Base-by-base conservation (phyloP, 2,888 invertebrate species). In the Meliscaeva auricollis region DNA sequence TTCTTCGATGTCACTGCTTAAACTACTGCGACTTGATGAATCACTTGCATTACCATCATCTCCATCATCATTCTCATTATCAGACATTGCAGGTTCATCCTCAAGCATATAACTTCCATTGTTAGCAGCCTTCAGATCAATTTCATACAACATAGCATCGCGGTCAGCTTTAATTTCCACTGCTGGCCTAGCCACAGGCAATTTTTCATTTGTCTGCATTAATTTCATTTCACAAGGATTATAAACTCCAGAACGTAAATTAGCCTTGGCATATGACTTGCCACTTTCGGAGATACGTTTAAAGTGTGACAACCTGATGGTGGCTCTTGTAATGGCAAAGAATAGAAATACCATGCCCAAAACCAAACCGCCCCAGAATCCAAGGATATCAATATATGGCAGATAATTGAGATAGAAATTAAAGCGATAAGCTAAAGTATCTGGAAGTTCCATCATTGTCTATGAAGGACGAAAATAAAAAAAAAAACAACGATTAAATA, bases 391-490 rank as follows among this genome's bases (percentile, higher is more conserved):
- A 0, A 94, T 93, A 0, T 94, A 88, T 0, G 97, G 97, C 3
- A 96, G 90, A 5, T 96, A 93, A 89, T 96, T 95, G 4, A 97
- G 91, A 90, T 97, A 97, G 11, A 97, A 91, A 84, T 94, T 93
- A 92, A 97, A 97, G 26, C 95, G 94, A 32, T 93, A 92, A 74
- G 93, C 93, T 88, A 97, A 90, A 0, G 91, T 90, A 1, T 94
- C 92, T 0, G 97, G 95, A 2, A 97, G 93, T 3, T 93, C 92
- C 88, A 94, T 93, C 95, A 97, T 94, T 89, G 95, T 94, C 97
- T 66, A 35, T 9, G 20, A n/a, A n/a, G n/a, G n/a, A n/a, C n/a
- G 1, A 35, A 96, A 94, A 35, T 92, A 92, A 68, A 30, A 35
- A 54, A 66, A 30, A 50, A 60, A 74, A 72, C 44, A 38, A 22